Evolutionary conservation across 2,888 invertebrate species (phyloP).

Genomic region (Scrobipalpa costella): DNA sequence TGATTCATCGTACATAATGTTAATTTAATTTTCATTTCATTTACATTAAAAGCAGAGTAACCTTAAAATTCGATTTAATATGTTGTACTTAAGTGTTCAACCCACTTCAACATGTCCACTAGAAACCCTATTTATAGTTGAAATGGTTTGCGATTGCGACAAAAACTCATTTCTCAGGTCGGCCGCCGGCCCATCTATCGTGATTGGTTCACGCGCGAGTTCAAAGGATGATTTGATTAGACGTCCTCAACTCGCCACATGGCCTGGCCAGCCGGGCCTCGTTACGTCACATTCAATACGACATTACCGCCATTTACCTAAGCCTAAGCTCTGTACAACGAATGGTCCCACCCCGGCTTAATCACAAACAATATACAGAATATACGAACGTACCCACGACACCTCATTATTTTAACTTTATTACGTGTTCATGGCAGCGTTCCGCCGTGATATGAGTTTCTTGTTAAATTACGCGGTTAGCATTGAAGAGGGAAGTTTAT

Average conservation of each 20-base stretch:
- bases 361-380: conserved; percentile 38
- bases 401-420: conserved; percentile 56
- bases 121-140: neutral
- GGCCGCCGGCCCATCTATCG: neutral
- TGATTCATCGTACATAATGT: neutral
- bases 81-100: neutral
- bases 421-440: conserved; percentile 42
- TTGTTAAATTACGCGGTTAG: conserved; percentile 44
- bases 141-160: neutral
- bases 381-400: conserved; percentile 16
- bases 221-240: conserved; percentile 23
- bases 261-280: neutral
- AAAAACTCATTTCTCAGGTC: conserved; percentile 16
- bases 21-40: neutral
- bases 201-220: conserved; percentile 16
- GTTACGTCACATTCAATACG: neutral
- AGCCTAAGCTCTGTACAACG: conserved; percentile 21
- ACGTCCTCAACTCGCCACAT: conserved; percentile 1
- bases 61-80: neutral
- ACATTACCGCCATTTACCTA: conserved; percentile 5
- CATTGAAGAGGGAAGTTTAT: conserved; percentile 29
- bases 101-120: neutral
- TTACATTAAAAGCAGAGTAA: neutral
- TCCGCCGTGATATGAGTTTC: conserved; percentile 48
- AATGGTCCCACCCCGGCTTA: conserved; percentile 13